Percentiles rank a stretch among this genome's conserved stretches.
phyloP scores from a whole-genome alignment of 2,113 vertebrate species.

The Leptobrachium leishanense region DNA sequence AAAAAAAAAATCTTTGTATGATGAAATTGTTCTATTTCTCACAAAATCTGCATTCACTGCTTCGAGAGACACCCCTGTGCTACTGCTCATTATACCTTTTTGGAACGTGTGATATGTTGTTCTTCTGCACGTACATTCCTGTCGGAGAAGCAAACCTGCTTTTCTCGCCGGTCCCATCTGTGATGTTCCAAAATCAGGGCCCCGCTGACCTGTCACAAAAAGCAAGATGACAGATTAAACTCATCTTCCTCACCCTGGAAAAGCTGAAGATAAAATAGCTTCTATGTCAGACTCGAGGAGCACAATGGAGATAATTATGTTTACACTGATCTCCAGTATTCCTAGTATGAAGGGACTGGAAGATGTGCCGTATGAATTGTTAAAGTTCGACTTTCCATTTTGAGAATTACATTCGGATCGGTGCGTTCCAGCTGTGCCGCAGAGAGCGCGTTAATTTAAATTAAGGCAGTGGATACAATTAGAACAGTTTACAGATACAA shows the following conservation, averaged over 20 bases:
- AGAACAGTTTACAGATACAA: too few relatives aligned
- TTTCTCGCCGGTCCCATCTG: slow-evolving; percentile 21
- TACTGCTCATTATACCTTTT: too few relatives aligned
- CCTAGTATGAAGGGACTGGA: not conserved
- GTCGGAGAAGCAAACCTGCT: not conserved
- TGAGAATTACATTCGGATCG: not conserved
- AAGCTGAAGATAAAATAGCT: slow-evolving; percentile 27
- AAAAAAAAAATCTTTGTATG: too few relatives aligned
- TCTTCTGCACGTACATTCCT: too few relatives aligned
- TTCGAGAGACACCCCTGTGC: too few relatives aligned
- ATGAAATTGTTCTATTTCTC: too few relatives aligned
- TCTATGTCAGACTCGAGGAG: slow-evolving; percentile 11
- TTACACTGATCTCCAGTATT: slow-evolving; percentile 19
- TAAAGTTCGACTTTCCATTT: not conserved
- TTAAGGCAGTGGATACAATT: too few relatives aligned
- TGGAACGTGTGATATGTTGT: too few relatives aligned
- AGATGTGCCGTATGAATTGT: not conserved
- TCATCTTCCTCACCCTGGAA: slow-evolving; percentile 30
- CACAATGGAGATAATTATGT: slow-evolving; percentile 28
- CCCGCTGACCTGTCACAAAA: slow-evolving; percentile 37
- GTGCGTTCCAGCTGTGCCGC: not conserved
- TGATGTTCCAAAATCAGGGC: slow-evolving; percentile 8
- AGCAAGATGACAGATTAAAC: slow-evolving; percentile 38
- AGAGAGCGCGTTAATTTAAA: not conserved
- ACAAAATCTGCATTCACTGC: too few relatives aligned